Evolutionary conservation across 2,797 vertebrate species (phyloP).

Genomic region (Takifugu ocellatus): DNA sequence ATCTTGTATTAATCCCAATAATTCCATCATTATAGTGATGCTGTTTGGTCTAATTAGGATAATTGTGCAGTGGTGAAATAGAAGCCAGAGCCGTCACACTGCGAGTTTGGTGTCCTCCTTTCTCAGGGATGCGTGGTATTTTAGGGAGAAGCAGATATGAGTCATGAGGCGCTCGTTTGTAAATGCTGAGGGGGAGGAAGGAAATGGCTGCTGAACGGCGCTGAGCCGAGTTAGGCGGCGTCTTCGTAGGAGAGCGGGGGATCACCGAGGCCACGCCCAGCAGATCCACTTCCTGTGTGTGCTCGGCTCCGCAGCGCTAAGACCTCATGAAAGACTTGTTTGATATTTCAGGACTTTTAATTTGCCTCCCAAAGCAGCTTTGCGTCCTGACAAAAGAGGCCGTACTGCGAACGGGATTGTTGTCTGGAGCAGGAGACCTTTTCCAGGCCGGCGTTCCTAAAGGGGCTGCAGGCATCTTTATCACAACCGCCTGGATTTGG

Average conservation of each 20-base stretch:
- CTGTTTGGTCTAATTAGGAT: conserved; percentile 26
- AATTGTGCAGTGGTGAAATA: conserved; percentile 4
- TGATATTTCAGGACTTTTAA: conserved; percentile 43
- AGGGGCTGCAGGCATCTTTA: too few relatives aligned
- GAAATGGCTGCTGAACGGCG: conserved; percentile 14
- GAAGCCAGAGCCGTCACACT: background rate
- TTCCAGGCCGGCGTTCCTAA: background rate
- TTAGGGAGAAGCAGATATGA: conserved; percentile 20
- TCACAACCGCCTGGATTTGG: too few relatives aligned
- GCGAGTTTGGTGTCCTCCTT: background rate
- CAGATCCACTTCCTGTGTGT: conserved; percentile 37
- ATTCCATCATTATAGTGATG: conserved; percentile 30
- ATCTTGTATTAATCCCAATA: conserved; percentile 25
- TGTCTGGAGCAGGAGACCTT: conserved; percentile 7
- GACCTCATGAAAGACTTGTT: conserved; percentile 30
- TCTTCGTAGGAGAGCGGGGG: conserved; percentile 26
- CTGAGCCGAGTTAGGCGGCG: conserved; percentile 13
- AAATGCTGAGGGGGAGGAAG: background rate
- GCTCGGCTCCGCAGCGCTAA: conserved; percentile 32
- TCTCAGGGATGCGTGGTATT: conserved; percentile 30
- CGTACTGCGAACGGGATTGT: background rate
- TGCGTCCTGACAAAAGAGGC: conserved; percentile 8
- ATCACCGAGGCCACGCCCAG: conserved; percentile 13
- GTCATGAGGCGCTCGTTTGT: conserved; percentile 23
- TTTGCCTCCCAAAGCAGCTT: conserved; percentile 48